Base-by-base conservation (phyloP, 2,797 vertebrate genomes). In the Leuciscus waleckii region DNA sequence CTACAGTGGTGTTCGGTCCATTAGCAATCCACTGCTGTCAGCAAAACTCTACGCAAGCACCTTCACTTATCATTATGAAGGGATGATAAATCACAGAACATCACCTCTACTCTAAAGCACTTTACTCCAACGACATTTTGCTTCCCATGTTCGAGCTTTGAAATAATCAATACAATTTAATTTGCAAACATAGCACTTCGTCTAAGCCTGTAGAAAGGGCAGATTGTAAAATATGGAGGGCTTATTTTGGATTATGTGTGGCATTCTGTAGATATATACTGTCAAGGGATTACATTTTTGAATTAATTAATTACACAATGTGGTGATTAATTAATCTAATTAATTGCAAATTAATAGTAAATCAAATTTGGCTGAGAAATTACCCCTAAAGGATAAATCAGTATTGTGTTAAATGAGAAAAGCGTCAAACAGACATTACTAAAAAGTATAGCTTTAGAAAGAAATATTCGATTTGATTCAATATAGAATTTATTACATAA, bases 161-260 rank as follows among this genome's bases (percentile, higher is more conserved):
- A 89, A 91, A 92, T 89, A 92, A 93, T 94, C 92, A 90, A 94
- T 93, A 93, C n/a, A 61, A 75, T 81, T 74, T 86, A 54, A 77
- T 82, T 86, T 84, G 82, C 51, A 69, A 78, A 74, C 77, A 83
- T 29, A 83, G 65, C 77, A 74, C 49, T 88, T 86, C 39, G n/a
- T 67, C 82, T 35, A 63, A 39, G 73, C 29, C 71, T 79, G 77
- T 65, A 17, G 63, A 86, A 78, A 75, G 61, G 82, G 39, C 79
- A 68, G 54, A 29, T 29, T 79, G 61, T 19, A 49, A 81, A 81
- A 54, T 51, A 69, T 69, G 29, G 41, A 49, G 29, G 19, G 29
- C 7, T 74, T 73, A 73, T 58, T 77, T 41, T 43, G 76, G n/a
- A 17, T 58, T 75, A 10, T 35, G 32, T 35, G 10, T 49, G 70